Percentiles rank a stretch among this genome's conserved stretches.
These are phyloP conservation scores for Ia io DNA, from an alignment of 2,113 vertebrate genomes.

Conservation along the genomic window DNA sequence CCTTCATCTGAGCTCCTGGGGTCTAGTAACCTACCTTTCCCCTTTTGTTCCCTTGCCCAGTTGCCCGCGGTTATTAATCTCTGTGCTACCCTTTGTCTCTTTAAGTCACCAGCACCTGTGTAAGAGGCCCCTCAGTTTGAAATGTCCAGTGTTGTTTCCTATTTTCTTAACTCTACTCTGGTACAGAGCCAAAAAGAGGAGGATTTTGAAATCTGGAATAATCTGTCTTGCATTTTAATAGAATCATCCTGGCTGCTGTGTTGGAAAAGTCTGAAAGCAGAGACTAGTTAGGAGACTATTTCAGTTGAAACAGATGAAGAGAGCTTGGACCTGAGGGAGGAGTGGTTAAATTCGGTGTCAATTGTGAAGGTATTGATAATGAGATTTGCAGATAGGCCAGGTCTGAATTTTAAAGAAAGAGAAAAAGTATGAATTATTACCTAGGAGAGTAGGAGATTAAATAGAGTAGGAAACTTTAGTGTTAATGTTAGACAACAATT, in stretches of 20 bases:
- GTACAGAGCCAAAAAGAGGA: background rate
- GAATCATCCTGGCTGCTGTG: background rate
- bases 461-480: background rate
- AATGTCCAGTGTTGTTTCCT: background rate
- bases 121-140: background rate
- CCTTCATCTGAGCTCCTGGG: background rate
- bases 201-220: background rate
- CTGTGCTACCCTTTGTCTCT: background rate
- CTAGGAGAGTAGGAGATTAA: background rate
- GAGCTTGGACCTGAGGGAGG: background rate
- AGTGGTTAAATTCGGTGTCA: background rate
- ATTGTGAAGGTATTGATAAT: background rate
- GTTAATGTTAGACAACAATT: background rate
- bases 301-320: background rate
- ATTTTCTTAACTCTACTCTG: background rate
- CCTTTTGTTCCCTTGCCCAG: background rate
- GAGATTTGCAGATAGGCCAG: background rate
- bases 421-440: background rate
- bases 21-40: background rate
- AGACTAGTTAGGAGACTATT: background rate
- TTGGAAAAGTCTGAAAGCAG: background rate
- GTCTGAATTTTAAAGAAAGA: background rate
- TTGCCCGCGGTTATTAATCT: background rate
- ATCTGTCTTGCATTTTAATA: background rate
- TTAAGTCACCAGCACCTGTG: background rate